These are phyloP conservation scores for Cyclargus thomasi DNA, from an alignment of 1,140 invertebrate genomes.

Conservation along the genomic window DNA sequence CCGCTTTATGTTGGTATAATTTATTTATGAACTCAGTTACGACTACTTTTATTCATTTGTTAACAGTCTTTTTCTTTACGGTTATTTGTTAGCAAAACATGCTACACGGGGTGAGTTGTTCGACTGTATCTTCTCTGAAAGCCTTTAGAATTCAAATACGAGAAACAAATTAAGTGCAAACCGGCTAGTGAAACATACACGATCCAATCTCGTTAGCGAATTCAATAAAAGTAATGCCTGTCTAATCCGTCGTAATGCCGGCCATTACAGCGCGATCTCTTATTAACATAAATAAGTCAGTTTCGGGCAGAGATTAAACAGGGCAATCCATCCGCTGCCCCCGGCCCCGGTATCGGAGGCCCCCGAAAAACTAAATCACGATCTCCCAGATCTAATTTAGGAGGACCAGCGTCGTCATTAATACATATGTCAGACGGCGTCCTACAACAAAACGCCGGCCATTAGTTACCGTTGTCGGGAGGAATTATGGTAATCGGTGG, in stretches of 20 bases:
- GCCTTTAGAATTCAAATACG: too few species aligned
- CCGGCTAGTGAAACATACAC: background rate
- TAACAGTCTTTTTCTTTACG: constrained; percentile 7
- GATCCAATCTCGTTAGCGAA: background rate
- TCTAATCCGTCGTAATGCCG: constrained; percentile 11
- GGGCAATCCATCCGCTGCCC: constrained; percentile 38
- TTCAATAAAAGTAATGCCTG: constrained; percentile 12
- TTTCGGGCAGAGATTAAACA: constrained; percentile 41
- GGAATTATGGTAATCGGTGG: constrained; percentile 73
- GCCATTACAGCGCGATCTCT: constrained; percentile 32
- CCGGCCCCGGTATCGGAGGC: constrained; percentile 18
- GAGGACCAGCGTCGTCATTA: constrained; percentile 71
- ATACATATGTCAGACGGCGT: constrained; percentile 69
- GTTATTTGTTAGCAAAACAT: too few species aligned
- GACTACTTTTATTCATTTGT: background rate
- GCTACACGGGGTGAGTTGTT: too few species aligned
- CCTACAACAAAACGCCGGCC: constrained; percentile 69
- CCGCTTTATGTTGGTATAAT: constrained; percentile 9
- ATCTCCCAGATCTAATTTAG: constrained; percentile 68
- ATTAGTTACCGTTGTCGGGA: constrained; percentile 66
- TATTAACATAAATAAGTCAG: constrained; percentile 42
- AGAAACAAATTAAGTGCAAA: background rate
- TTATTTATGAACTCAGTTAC: background rate
- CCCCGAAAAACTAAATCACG: constrained; percentile 69
- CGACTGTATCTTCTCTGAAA: too few species aligned